phyloP scores from a whole-genome alignment of 2,888 invertebrate genomes.

The Formica aserva region DNA sequence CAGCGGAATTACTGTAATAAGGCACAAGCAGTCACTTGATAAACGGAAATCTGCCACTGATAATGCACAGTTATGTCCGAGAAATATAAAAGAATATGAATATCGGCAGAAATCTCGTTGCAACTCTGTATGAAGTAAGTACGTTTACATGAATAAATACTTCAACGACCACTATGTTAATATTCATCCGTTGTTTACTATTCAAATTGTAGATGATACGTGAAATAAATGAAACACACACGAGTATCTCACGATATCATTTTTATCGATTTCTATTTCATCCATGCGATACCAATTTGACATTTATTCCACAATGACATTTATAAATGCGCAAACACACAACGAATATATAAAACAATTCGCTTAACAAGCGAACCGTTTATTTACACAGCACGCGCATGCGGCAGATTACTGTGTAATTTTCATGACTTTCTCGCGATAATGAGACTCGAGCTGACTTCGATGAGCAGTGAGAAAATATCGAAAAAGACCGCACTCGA shows the following conservation, averaged over 20 bases:
- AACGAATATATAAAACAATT: slow-evolving; percentile 6
- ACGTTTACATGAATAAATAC: slow-evolving; percentile 69
- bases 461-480: slow-evolving; percentile 1
- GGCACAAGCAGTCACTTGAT: slow-evolving; percentile 50
- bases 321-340: slow-evolving; percentile 11
- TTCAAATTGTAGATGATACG: slow-evolving; percentile 41
- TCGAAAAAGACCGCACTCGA: not conserved
- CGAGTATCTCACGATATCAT: not conserved
- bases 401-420: not conserved
- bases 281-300: slow-evolving; percentile 12
- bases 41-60: slow-evolving; percentile 62
- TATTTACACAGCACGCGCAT: not conserved
- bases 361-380: slow-evolving; percentile 27
- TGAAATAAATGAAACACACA: slow-evolving; percentile 18
- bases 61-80: slow-evolving; percentile 68
- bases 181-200: slow-evolving; percentile 6
- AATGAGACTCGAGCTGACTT: slow-evolving; percentile 14
- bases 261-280: slow-evolving; percentile 37
- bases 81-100: slow-evolving; percentile 59
- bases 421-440: slow-evolving; percentile 12
- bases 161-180: slow-evolving; percentile 48
- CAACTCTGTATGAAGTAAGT: slow-evolving; percentile 47
- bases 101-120: slow-evolving; percentile 60
- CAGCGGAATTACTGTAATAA: slow-evolving; percentile 9
- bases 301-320: not conserved